Evolutionary conservation across 2,113 vertebrate genomes (phyloP).

Genomic region (Syrmaticus mikado): DNA sequence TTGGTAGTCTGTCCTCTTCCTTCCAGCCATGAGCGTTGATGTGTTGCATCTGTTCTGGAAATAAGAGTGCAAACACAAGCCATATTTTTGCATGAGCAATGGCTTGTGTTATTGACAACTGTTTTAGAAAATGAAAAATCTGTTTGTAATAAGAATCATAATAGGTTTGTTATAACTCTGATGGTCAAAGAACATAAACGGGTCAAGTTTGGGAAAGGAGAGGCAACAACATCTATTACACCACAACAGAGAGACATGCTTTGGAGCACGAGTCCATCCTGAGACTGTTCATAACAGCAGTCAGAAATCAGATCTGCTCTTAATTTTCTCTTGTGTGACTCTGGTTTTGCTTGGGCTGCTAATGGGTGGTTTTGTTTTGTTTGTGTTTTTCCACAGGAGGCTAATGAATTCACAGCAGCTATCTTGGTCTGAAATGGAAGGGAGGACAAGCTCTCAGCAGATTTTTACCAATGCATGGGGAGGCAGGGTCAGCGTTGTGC

Average conservation of each 20-base stretch:
- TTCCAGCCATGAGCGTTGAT: background rate
- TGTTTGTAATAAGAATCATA: constrained; percentile 28
- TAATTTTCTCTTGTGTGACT: background rate
- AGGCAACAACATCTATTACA: background rate
- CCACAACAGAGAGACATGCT: background rate
- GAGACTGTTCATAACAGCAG: background rate
- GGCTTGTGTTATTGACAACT: background rate
- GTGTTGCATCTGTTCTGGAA: constrained; percentile 41
- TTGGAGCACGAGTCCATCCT: background rate
- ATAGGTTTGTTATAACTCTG: background rate
- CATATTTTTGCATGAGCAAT: constrained; percentile 12
- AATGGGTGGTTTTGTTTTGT: background rate
- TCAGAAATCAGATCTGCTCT: constrained; percentile 20
- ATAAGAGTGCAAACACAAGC: background rate
- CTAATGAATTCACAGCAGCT: background rate
- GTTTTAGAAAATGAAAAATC: constrained; percentile 57
- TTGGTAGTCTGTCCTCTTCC: background rate
- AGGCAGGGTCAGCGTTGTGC: background rate
- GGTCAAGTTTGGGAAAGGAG: background rate
- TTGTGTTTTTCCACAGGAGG: background rate
- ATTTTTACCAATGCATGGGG: background rate
- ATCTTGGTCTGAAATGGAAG: background rate
- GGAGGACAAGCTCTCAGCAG: background rate
- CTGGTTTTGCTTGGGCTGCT: background rate
- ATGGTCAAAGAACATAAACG: background rate